Conservation (phyloP, 2,888 invertebrate genomes). For the Leucophora obtusa region DNA sequence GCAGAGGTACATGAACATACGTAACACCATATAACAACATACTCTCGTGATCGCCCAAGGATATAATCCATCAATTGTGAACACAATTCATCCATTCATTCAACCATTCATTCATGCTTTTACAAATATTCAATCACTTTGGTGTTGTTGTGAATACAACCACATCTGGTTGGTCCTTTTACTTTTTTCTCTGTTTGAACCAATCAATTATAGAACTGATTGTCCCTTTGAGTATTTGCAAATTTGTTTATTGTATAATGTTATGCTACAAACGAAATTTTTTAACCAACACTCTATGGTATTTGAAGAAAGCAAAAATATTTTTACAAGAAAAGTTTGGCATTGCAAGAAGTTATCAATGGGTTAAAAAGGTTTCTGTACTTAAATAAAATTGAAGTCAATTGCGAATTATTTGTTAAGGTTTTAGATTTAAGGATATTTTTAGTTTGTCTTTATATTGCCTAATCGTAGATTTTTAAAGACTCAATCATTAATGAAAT, state of each 20-base stretch:
- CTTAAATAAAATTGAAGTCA: too few species aligned
- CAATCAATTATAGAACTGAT: constrained; percentile 47
- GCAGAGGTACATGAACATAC: not conserved
- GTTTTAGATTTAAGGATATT: too few species aligned
- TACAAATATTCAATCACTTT: constrained; percentile 41
- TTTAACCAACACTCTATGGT: not conserved
- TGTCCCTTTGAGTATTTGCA: constrained; percentile 25
- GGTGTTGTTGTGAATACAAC: not conserved
- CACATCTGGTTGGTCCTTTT: not conserved
- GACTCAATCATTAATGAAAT: too few species aligned
- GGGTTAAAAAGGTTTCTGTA: too few species aligned
- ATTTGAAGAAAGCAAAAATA: not conserved
- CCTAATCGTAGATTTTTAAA: too few species aligned
- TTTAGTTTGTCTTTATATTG: too few species aligned
- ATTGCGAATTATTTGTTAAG: too few species aligned
- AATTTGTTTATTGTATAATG: not conserved
- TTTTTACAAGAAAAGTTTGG: too few species aligned
- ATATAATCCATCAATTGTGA: constrained; percentile 60
- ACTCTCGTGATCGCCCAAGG: constrained; percentile 56
- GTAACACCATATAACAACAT: constrained; percentile 30
- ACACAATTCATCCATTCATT: constrained; percentile 22
- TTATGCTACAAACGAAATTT: not conserved
- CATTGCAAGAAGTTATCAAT: too few species aligned
- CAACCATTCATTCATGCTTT: constrained; percentile 23
- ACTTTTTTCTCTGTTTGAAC: constrained; percentile 11